Evolutionary conservation across 2,797 vertebrate species (phyloP), one percentile per base, ranked within the genome.

Genomic region (Artibeus lituratus): DNA sequence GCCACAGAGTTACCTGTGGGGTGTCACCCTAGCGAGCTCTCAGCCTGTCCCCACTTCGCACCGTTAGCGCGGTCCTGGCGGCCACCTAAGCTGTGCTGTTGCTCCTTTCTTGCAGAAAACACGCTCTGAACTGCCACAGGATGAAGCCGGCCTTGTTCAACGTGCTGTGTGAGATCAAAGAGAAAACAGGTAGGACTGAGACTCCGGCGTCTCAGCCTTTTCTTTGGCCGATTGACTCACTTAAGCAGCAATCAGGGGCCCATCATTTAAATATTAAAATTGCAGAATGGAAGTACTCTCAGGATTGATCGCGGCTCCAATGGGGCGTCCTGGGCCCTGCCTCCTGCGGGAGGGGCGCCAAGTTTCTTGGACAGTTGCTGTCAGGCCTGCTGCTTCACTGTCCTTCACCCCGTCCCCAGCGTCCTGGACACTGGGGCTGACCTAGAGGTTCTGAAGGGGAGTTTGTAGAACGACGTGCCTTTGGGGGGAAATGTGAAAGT

Each of bases 121-220:
- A 99, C 86, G 99, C 99, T 97, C 98, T 99, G 98, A 99, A 99
- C 99, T 99, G 99, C 98, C 99, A 99, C 99, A 98, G 99, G 98
- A 99, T 99, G 99, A 99, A 99, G 98, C 99, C 99, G 26, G 99
- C 99, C 49, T 99, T 99, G 98, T 99, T 99, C 98, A 99, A 99
- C 95, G 99, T 99, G 96, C 98, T 99, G 98, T 99, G 99, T 98
- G 99, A 99, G 99, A 99, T 99, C 98, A 99, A 99, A 99, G 99
- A 99, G 84, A 99, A 99, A 98, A 99, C 99, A 99, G 99, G 99
- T 99, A 99, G 98, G 98, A 96, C 94, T 91, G 84, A 74, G 67
- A 89, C 47, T 89, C 35, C 93, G 90, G 76, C 83, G 19, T 93
- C 95, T 94, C 51, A 77, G 77, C 51, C 5, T 97, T 97, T 86